Conservation (phyloP, 2,113 vertebrate genomes). For the Ictalurus punctatus region DNA sequence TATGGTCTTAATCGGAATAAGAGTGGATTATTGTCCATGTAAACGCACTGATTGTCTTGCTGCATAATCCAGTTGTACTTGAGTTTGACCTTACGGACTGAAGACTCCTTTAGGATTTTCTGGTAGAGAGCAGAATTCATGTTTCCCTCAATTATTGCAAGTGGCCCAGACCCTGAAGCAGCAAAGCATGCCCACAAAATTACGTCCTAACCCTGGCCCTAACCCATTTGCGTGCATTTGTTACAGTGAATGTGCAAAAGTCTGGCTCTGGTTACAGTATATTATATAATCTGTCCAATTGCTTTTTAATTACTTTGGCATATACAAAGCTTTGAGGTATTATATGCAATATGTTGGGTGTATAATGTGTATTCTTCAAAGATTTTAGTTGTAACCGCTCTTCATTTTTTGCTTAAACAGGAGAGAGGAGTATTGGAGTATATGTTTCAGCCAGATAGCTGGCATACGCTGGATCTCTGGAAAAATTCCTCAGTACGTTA, state of each 20-base stretch:
- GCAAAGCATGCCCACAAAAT: too few relatives aligned
- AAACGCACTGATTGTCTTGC: too few relatives aligned
- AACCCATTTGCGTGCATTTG: background rate
- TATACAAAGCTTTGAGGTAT: background rate
- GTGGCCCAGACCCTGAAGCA: too few relatives aligned
- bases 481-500: constrained; percentile 80
- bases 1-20: too few relatives aligned
- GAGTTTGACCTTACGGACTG: too few relatives aligned
- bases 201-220: too few relatives aligned
- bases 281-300: background rate
- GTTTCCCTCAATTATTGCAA: too few relatives aligned
- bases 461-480: constrained; percentile 69
- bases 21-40: too few relatives aligned
- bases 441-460: constrained; percentile 59
- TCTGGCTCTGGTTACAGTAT: background rate
- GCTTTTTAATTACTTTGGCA: background rate
- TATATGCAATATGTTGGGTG: background rate
- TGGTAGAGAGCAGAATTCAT: too few relatives aligned
- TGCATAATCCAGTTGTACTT: too few relatives aligned
- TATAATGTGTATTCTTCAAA: background rate
- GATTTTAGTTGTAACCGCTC: background rate
- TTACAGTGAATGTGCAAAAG: background rate
- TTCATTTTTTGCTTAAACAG: constrained; percentile 46
- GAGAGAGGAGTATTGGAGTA: constrained; percentile 69
- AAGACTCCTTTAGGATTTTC: too few relatives aligned